These are phyloP conservation scores for Cheilosia impressa DNA, from an alignment of 2,888 invertebrate genomes.

Conservation along the genomic window DNA sequence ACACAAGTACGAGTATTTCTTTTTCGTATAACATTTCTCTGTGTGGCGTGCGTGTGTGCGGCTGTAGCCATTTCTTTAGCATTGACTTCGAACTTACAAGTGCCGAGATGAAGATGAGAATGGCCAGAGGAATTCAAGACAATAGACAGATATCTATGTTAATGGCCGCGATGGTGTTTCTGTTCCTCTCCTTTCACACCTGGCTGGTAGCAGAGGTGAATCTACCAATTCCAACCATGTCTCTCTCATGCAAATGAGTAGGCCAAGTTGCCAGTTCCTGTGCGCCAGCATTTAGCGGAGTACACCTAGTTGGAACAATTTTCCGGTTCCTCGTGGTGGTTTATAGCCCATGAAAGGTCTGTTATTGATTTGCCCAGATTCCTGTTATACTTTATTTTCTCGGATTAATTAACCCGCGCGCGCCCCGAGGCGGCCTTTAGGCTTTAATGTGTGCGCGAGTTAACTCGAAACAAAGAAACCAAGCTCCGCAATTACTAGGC, in stretches of 20 bases:
- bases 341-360: slow-evolving; percentile 57
- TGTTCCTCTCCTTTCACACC: not conserved
- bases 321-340: slow-evolving; percentile 40
- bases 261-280: slow-evolving; percentile 23
- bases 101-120: slow-evolving; percentile 26
- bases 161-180: slow-evolving; percentile 52
- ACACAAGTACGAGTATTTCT: slow-evolving; percentile 14
- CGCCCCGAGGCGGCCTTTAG: slow-evolving; percentile 1
- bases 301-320: slow-evolving; percentile 20
- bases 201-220: not conserved
- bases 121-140: slow-evolving; percentile 53
- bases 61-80: slow-evolving; percentile 67
- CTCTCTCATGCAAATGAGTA: slow-evolving; percentile 35
- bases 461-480: slow-evolving; percentile 42
- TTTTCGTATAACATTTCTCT: slow-evolving; percentile 45
- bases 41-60: not conserved
- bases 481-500: slow-evolving; percentile 27
- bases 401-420: slow-evolving; percentile 35
- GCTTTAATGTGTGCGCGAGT: not conserved
- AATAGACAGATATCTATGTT: slow-evolving; percentile 65
- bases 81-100: slow-evolving; percentile 69
- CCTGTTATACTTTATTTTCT: slow-evolving; percentile 30
- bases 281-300: not conserved
- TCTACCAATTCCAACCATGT: not conserved
- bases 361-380: slow-evolving; percentile 54